Percentiles rank a stretch among this genome's conserved stretches.
These are phyloP conservation scores for Agriopis marginaria DNA, from an alignment of 2,888 invertebrate species.

Conservation along the genomic window DNA sequence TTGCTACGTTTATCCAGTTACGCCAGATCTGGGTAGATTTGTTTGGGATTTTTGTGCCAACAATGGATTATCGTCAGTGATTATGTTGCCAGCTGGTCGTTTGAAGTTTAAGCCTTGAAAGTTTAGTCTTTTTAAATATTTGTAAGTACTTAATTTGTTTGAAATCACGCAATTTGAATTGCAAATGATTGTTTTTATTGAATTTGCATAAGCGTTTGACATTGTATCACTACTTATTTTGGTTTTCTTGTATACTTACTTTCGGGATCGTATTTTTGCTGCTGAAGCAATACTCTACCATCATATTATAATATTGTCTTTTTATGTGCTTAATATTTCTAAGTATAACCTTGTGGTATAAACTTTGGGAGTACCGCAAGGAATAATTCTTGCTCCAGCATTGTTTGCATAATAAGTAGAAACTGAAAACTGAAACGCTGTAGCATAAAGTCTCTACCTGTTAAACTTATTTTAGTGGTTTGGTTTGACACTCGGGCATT, in stretches of 20 bases:
- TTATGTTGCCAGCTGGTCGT: not conserved
- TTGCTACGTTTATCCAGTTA: conserved; percentile 13
- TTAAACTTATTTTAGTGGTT: conserved; percentile 15
- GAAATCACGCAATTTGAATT: not conserved
- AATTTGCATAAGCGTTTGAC: conserved; percentile 10
- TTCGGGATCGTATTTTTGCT: not conserved
- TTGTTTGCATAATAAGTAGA: not conserved
- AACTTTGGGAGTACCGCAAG: not conserved
- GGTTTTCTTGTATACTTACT: not conserved
- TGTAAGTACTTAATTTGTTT: not conserved
- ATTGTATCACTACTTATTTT: conserved; percentile 4
- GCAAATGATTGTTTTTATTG: conserved; percentile 2
- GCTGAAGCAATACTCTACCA: not conserved
- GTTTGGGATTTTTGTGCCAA: conserved; percentile 18
- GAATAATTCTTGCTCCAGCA: not conserved
- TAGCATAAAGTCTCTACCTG: not conserved
- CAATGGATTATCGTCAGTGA: not conserved
- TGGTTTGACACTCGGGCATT: conserved; percentile 1
- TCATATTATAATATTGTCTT: not conserved
- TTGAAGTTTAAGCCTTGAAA: conserved; percentile 3
- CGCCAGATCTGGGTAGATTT: conserved; percentile 8
- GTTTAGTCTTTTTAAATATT: not conserved
- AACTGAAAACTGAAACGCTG: not conserved
- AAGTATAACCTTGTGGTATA: too few relatives aligned
- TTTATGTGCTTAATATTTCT: not conserved